phyloP scores from a whole-genome alignment of 2,888 invertebrate species.

The Barypeithes pellucidus region DNA sequence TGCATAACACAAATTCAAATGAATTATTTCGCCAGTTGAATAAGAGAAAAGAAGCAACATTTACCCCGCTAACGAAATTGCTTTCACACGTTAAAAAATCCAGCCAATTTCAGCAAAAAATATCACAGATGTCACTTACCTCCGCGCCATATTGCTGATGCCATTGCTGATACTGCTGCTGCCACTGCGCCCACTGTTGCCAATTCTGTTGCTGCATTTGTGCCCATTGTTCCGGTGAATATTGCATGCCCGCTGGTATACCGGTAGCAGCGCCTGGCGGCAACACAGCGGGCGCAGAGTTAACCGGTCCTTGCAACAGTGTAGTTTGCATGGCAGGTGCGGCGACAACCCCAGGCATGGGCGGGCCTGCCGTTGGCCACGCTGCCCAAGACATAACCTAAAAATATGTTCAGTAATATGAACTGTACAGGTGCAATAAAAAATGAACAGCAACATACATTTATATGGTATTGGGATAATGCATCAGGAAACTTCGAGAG shows the following conservation, averaged over 20 bases:
- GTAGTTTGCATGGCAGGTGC: conserved; percentile 56
- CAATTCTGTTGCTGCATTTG: conserved; percentile 81
- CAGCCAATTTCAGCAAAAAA: no score
- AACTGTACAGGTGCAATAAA: background rate
- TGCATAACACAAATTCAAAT: no score
- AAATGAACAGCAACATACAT: background rate
- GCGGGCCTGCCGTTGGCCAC: conserved; percentile 62
- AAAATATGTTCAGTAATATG: conserved; percentile 34
- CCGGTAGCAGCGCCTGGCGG: conserved; percentile 35
- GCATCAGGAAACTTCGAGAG: no score
- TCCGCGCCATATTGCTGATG: conserved; percentile 84
- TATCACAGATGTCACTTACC: no score
- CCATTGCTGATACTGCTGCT: conserved; percentile 85
- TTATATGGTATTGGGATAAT: no score
- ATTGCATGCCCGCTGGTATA: conserved; percentile 67
- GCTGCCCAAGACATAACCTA: conserved; percentile 67
- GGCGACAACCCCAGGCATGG: conserved; percentile 43
- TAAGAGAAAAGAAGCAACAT: no score
- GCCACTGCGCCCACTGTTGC: conserved; percentile 85
- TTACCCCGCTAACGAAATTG: no score
- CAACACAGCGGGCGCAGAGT: conserved; percentile 53
- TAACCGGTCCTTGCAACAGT: conserved; percentile 47
- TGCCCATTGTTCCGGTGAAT: conserved; percentile 80
- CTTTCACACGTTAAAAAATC: no score
- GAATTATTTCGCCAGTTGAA: no score